Evolutionary conservation across 2,888 invertebrate genomes (phyloP), one percentile per base, ranked within the genome.

Genomic region (Cenopis cana): DNA sequence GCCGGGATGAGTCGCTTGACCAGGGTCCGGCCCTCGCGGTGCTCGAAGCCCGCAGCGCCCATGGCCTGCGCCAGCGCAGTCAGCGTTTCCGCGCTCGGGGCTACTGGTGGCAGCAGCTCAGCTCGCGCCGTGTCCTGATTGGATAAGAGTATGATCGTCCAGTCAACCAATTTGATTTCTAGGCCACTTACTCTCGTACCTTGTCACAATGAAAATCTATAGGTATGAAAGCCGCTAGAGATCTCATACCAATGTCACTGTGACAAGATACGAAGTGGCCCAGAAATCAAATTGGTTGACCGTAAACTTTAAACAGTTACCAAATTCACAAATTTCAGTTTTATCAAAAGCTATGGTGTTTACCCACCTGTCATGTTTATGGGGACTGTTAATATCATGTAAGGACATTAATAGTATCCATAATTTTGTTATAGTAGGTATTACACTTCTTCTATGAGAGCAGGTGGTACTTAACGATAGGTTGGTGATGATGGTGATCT

Each of bases 21-120:
- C 57, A 93, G 83, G 8, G 91, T 85, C 65, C 89, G 84, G 1
- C 93, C 92, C 54, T 93, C 89, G 79, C 89, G 87, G 76, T 89
- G 86, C 76, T 94, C 94, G 80, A 93, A 94, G 12, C 91, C 91
- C 0, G 94, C 93, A 0, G 94, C 94, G 0, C 94, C 94, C 90
- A 94, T 91, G 24, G 93, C 93, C 74, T 93, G 89, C 6, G 94
- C 94, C 56, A 94, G 87, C 68, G 89, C 90, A 54, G 88, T 87
- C 12, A 93, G 79, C 18, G 91, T 91, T 77, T 92, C 93, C 5
- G 90, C 88, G 74, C 90, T 93, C 1, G 93, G 93, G 9, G 86
- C 79, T 0, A 91, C 92, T 5, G 81, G 73, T 65, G 88, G 87
- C n/a, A 89, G 77, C n/a, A 89, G 77, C 60, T 83, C 85, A 18